Evolutionary conservation across 2,113 vertebrate species (phyloP).

Genomic region (Lepidothrix coronata): DNA sequence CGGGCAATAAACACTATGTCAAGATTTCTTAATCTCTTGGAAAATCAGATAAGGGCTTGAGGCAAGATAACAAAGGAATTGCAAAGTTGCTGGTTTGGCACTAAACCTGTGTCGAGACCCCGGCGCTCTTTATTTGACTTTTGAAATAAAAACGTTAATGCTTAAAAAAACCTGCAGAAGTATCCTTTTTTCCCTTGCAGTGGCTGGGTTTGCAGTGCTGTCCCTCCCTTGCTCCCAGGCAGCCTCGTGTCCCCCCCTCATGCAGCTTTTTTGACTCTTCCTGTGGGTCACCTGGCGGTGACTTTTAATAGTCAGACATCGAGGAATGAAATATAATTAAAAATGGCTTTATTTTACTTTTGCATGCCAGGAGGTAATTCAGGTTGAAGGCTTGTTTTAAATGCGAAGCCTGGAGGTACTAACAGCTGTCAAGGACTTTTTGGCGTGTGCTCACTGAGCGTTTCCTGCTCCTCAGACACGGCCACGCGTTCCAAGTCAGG

Average conservation of each 20-base stretch:
- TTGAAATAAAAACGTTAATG: not conserved
- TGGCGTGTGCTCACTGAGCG: not conserved
- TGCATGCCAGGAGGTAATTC: not conserved
- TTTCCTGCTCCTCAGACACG: not conserved
- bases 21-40: slow-evolving; percentile 58
- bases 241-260: not conserved
- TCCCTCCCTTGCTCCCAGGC: not conserved
- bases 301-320: not conserved
- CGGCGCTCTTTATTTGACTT: slow-evolving; percentile 9
- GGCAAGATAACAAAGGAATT: not conserved
- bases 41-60: slow-evolving; percentile 44
- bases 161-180: not conserved
- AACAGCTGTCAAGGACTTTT: not conserved
- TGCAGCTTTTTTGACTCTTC: rapidly evolving
- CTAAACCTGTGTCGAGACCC: not conserved
- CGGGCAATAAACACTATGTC: not conserved
- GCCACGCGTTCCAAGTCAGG: not conserved
- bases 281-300: not conserved
- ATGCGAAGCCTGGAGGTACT: not conserved
- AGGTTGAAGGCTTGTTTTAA: not conserved
- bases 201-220: not conserved
- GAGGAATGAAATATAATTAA: not conserved
- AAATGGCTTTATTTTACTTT: not conserved
- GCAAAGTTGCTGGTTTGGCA: not conserved
- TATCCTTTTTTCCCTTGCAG: rapidly evolving